Evolutionary conservation across 2,797 vertebrate genomes (phyloP).

Genomic region (Acanthurus lineatus): DNA sequence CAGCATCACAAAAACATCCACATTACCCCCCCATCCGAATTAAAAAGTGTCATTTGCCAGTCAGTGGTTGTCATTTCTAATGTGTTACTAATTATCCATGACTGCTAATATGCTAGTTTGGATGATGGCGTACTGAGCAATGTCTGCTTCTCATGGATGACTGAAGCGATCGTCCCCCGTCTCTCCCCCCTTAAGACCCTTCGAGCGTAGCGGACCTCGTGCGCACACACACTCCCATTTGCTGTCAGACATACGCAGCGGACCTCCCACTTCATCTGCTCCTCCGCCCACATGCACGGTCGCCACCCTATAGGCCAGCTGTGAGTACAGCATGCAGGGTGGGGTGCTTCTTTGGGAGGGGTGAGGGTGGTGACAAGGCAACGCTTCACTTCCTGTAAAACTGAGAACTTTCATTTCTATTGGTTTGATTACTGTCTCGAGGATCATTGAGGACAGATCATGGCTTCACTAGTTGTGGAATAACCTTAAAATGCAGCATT

Average conservation of each 20-base stretch:
- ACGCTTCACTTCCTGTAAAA: conserved; percentile 58
- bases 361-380: conserved; percentile 39
- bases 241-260: not conserved
- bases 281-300: conserved; percentile 62
- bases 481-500: not conserved
- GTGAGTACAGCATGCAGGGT: conserved; percentile 72
- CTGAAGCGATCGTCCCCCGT: conserved; percentile 37
- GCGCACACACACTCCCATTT: conserved; percentile 12
- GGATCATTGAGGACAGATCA: not conserved
- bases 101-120: conserved; percentile 46
- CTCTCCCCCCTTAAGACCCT: conserved; percentile 36
- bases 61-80: conserved; percentile 50
- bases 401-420: conserved; percentile 26
- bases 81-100: conserved; percentile 54
- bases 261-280: conserved; percentile 74
- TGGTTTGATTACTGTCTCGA: not conserved
- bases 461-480: not conserved
- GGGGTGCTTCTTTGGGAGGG: conserved; percentile 31
- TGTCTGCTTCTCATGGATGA: conserved; percentile 50
- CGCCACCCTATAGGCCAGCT: conserved; percentile 68
- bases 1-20: conserved; percentile 16
- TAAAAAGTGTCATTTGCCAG: conserved; percentile 37
- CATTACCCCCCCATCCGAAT: conserved; percentile 12
- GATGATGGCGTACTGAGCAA: conserved; percentile 38
- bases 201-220: conserved; percentile 10